Conservation (phyloP, 2,113 vertebrate species). For the Seriola rivoliana region DNA sequence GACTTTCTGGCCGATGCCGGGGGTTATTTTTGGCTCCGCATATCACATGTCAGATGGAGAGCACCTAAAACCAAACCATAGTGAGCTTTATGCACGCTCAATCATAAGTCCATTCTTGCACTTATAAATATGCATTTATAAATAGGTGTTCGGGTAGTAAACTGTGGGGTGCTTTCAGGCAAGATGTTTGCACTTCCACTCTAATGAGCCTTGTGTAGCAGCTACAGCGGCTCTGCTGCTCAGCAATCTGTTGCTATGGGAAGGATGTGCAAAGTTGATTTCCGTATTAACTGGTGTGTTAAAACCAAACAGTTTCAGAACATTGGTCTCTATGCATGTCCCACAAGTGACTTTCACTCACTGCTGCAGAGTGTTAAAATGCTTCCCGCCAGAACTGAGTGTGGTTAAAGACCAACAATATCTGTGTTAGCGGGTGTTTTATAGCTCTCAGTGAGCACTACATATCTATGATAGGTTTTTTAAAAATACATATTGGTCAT, state of each 20-base stretch:
- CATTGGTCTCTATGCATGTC: too few relatives aligned
- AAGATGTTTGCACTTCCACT: constrained; percentile 1
- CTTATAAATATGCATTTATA: not conserved
- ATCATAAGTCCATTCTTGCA: not conserved
- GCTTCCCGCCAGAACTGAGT: not conserved
- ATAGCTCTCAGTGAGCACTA: too few relatives aligned
- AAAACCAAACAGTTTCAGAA: not conserved
- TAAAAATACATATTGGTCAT: not conserved
- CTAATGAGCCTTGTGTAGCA: not conserved
- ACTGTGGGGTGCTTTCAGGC: not conserved
- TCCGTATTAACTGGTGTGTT: not conserved
- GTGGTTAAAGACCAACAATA: not conserved
- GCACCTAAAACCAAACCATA: not conserved
- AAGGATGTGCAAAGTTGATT: not conserved
- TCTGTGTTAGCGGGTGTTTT: too few relatives aligned
- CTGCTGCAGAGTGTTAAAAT: too few relatives aligned
- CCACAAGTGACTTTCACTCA: too few relatives aligned
- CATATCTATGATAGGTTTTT: too few relatives aligned
- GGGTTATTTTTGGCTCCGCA: constrained; percentile 18
- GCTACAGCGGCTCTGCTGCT: not conserved
- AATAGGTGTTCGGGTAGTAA: not conserved
- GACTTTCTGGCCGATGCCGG: not conserved
- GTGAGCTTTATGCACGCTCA: not conserved
- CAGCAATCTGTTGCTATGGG: not conserved
- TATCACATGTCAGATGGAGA: constrained; percentile 31